phyloP scores from a whole-genome alignment of 2,888 invertebrate species.

The Dicyrtomina minuta region DNA sequence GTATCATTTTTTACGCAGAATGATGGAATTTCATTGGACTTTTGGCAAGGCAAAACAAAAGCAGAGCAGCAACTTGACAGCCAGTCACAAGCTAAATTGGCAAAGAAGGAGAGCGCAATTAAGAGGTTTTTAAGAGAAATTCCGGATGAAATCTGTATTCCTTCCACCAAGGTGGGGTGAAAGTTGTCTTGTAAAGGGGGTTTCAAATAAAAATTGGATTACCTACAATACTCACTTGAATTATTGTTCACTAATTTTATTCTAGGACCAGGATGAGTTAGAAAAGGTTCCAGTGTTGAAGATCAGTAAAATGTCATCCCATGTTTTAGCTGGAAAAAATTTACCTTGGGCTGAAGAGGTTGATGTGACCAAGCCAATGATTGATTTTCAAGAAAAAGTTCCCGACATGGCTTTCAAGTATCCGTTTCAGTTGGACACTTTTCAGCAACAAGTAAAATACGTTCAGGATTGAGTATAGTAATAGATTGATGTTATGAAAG shows the following conservation, averaged over 20 bases:
- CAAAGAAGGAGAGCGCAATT: constrained; percentile 43
- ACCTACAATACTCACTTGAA: too few species aligned
- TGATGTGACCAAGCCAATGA: constrained; percentile 76
- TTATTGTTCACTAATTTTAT: background rate
- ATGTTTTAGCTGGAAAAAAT: constrained; percentile 60
- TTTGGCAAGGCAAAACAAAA: constrained; percentile 50
- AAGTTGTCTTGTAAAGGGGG: too few species aligned
- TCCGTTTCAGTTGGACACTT: constrained; percentile 91
- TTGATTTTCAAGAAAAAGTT: constrained; percentile 76
- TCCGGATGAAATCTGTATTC: constrained; percentile 35
- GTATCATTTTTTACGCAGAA: constrained; percentile 3
- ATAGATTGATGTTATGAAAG: background rate
- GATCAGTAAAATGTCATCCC: constrained; percentile 63
- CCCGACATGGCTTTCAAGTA: constrained; percentile 81
- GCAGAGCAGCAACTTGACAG: constrained; percentile 47
- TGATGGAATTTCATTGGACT: constrained; percentile 33
- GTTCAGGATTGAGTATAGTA: background rate
- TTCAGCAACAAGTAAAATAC: constrained; percentile 78
- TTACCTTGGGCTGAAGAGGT: constrained; percentile 84
- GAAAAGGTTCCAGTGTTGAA: constrained; percentile 65
- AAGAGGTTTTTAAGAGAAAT: constrained; percentile 42
- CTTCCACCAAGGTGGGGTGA: constrained; percentile 1
- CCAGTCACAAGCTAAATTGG: constrained; percentile 38
- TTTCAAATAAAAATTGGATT: too few species aligned
- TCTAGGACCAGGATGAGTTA: background rate